These are phyloP conservation scores for Homarus americanus DNA, from an alignment of 1,140 invertebrate species.

Conservation along the genomic window DNA sequence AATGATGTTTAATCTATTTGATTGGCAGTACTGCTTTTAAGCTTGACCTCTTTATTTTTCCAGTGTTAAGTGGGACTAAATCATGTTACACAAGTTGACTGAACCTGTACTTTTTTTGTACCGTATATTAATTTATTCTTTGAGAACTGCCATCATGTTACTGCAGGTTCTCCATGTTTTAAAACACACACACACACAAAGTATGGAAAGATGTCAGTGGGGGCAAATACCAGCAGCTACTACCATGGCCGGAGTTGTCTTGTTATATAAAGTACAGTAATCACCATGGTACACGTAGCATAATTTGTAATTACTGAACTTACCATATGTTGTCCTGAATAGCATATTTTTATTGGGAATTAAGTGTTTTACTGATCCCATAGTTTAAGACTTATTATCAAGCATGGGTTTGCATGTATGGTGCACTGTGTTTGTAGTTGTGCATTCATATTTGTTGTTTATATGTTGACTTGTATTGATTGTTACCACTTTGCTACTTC, in stretches of 20 bases:
- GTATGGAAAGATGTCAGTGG: no score
- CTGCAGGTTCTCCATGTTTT: neutral
- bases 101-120: neutral
- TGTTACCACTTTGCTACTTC: constrained; percentile 51
- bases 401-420: constrained; percentile 65
- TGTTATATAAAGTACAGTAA: neutral
- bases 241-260: neutral
- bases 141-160: neutral
- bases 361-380: constrained; percentile 43
- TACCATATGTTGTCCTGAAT: constrained; percentile 21
- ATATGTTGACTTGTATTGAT: constrained; percentile 63
- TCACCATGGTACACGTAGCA: constrained; percentile 21
- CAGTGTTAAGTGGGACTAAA: neutral
- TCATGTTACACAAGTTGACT: neutral
- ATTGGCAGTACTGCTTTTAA: neutral
- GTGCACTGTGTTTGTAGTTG: constrained; percentile 68
- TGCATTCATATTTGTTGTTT: constrained; percentile 68
- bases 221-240: neutral
- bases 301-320: constrained; percentile 38
- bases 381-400: constrained; percentile 50
- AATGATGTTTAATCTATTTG: neutral
- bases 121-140: neutral
- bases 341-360: constrained; percentile 58
- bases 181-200: neutral
- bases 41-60: neutral